Evolutionary conservation across 2,113 vertebrate genomes (phyloP).

Genomic region (Hippocampus zosterae): DNA sequence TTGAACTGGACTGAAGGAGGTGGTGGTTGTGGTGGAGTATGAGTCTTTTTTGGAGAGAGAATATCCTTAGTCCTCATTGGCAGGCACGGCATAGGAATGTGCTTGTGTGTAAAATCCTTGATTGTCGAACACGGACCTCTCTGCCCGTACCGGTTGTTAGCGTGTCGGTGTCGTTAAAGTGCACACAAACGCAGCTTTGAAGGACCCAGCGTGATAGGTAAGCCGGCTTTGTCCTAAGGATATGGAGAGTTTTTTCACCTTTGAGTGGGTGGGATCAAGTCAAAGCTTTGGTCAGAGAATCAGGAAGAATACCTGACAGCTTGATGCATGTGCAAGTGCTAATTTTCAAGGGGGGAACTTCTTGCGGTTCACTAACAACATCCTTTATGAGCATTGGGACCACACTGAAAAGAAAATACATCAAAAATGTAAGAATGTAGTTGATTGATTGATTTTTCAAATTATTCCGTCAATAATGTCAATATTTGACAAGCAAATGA

Average conservation of each 20-base stretch:
- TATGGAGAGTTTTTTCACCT: slow-evolving; percentile 42
- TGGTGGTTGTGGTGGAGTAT: slow-evolving; percentile 7
- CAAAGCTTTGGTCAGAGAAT: slow-evolving; percentile 28
- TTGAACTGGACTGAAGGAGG: slow-evolving; percentile 22
- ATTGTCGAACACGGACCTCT: slow-evolving; percentile 64
- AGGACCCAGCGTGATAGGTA: slow-evolving; percentile 48
- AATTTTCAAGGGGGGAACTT: slow-evolving; percentile 31
- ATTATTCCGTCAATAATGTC: neutral
- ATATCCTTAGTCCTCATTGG: slow-evolving; percentile 38
- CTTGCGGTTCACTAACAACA: neutral
- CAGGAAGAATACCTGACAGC: slow-evolving; percentile 23
- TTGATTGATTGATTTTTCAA: neutral
- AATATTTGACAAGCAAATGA: neutral
- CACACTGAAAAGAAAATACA: neutral
- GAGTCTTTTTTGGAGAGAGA: slow-evolving; percentile 8
- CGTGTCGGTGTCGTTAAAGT: slow-evolving; percentile 46
- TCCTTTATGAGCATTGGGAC: neutral
- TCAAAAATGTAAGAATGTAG: neutral
- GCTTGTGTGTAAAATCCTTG: slow-evolving; percentile 60
- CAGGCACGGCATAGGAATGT: slow-evolving; percentile 56
- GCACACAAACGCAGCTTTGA: slow-evolving; percentile 40
- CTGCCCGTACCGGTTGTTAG: slow-evolving; percentile 11
- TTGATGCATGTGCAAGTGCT: slow-evolving; percentile 32
- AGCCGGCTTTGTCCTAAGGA: slow-evolving; percentile 48
- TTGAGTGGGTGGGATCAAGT: slow-evolving; percentile 34